Evolutionary conservation across 37 sponge, comb jelly and placozoan species (phyloP).

Genomic region (Beroe forskalii): DNA sequence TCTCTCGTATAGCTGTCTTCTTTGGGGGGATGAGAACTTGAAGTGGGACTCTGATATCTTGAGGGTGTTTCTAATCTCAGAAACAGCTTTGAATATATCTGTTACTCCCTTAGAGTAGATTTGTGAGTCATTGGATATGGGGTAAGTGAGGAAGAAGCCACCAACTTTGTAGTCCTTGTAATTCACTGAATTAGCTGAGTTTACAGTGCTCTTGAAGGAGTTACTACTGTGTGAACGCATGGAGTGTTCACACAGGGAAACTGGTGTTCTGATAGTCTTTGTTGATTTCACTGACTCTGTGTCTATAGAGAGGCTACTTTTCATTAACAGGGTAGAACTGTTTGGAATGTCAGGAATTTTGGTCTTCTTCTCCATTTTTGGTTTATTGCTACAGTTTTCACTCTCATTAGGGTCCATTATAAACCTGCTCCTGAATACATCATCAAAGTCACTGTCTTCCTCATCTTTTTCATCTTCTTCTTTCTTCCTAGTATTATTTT

Average conservation of each 20-base stretch:
- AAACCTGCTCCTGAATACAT: slow-evolving; percentile 47
- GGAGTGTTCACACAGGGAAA: neutral
- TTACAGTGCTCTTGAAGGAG: neutral
- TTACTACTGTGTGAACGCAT: neutral
- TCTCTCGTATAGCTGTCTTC: slow-evolving; percentile 5
- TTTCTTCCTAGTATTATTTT: neutral
- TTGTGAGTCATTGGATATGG: neutral
- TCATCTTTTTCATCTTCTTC: neutral
- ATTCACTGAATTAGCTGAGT: neutral
- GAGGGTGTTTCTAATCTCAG: slow-evolving; percentile 43
- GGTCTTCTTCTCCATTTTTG: neutral
- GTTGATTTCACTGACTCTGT: neutral
- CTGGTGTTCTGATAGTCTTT: neutral
- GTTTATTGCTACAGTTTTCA: neutral
- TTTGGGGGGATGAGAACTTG: neutral
- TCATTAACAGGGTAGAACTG: neutral
- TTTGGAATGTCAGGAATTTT: slow-evolving; percentile 35
- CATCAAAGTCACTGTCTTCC: slow-evolving; percentile 36
- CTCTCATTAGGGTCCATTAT: slow-evolving; percentile 27
- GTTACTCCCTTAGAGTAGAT: slow-evolving; percentile 27
- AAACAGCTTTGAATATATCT: slow-evolving; percentile 11
- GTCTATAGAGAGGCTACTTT: neutral
- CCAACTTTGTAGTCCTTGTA: slow-evolving; percentile 27
- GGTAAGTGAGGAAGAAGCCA: slow-evolving; percentile 57
- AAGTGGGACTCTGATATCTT: slow-evolving; percentile 29